Conservation (phyloP, 2,888 invertebrate species). For the Phaedon cochleariae region DNA sequence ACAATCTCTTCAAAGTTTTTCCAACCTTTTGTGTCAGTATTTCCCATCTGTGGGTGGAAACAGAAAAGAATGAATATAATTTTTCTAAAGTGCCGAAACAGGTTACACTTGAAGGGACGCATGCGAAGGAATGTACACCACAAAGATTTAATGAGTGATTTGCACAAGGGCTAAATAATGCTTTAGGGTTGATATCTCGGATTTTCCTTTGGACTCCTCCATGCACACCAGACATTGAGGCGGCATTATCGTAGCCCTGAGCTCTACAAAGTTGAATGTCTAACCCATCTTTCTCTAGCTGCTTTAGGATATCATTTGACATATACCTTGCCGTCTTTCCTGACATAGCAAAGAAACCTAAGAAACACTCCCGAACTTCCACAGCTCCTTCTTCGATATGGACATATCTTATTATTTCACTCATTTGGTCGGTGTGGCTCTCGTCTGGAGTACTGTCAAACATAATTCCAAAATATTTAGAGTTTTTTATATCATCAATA, state of each 20-base stretch:
- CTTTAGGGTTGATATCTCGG: slow-evolving; percentile 10
- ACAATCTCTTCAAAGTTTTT: no score
- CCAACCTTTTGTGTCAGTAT: no score
- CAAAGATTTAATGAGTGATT: background rate
- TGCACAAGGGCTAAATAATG: background rate
- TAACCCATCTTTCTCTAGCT: slow-evolving; percentile 10
- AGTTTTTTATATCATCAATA: no score
- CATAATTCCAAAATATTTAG: no score
- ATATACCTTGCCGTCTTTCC: no score
- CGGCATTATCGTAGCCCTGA: slow-evolving; percentile 16
- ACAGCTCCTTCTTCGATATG: no score
- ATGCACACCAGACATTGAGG: slow-evolving; percentile 5
- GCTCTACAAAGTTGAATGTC: slow-evolving; percentile 15
- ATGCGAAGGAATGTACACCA: background rate
- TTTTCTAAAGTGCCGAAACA: slow-evolving; percentile 14
- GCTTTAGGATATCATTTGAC: no score
- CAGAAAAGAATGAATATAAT: slow-evolving; percentile 15
- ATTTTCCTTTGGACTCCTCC: slow-evolving; percentile 7
- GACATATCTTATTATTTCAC: no score
- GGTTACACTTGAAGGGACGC: slow-evolving; percentile 15
- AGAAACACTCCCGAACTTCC: no score
- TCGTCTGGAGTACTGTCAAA: no score
- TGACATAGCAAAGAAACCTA: no score
- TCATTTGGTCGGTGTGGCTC: no score
- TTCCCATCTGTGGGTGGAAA: slow-evolving; percentile 12